Evolutionary conservation across 2,888 invertebrate species (phyloP).

Genomic region (Falcaria lacertinaria): DNA sequence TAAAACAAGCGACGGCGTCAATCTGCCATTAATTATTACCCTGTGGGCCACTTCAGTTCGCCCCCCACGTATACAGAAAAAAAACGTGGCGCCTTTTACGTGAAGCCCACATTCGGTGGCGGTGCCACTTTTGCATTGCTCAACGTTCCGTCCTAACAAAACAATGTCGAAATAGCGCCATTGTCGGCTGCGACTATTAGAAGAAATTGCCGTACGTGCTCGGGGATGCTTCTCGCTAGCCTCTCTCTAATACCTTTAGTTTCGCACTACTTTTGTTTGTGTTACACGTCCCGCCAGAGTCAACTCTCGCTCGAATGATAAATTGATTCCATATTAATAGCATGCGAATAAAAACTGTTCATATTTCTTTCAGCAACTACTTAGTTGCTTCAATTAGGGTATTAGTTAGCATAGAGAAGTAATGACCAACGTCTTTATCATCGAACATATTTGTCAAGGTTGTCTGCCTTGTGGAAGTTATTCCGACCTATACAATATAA

Average conservation of each 20-base stretch:
- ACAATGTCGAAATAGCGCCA: constrained; percentile 57
- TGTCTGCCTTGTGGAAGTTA: no score
- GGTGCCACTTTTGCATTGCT: constrained; percentile 55
- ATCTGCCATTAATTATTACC: constrained; percentile 67
- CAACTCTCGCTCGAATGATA: constrained; percentile 44
- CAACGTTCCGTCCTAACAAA: constrained; percentile 63
- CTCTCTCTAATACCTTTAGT: constrained; percentile 61
- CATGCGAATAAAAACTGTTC: constrained; percentile 23
- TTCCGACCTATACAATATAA: no score
- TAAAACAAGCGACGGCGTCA: constrained; percentile 60
- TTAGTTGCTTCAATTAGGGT: constrained; percentile 30
- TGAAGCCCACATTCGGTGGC: constrained; percentile 25
- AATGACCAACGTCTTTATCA: no score
- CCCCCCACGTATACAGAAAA: constrained; percentile 61
- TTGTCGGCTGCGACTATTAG: constrained; percentile 68
- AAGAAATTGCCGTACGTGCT: constrained; percentile 71
- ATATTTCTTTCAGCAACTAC: constrained; percentile 24
- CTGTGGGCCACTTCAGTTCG: constrained; percentile 58
- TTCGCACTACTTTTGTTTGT: constrained; percentile 63
- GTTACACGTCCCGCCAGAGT: constrained; percentile 46
- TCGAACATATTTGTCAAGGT: no score
- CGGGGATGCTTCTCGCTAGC: constrained; percentile 44
- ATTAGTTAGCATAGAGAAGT: constrained; percentile 37
- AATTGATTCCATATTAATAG: constrained; percentile 36
- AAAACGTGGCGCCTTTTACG: constrained; percentile 49